Evolutionary conservation across 2,888 invertebrate genomes (phyloP).

Genomic region (Eilema caniola): DNA sequence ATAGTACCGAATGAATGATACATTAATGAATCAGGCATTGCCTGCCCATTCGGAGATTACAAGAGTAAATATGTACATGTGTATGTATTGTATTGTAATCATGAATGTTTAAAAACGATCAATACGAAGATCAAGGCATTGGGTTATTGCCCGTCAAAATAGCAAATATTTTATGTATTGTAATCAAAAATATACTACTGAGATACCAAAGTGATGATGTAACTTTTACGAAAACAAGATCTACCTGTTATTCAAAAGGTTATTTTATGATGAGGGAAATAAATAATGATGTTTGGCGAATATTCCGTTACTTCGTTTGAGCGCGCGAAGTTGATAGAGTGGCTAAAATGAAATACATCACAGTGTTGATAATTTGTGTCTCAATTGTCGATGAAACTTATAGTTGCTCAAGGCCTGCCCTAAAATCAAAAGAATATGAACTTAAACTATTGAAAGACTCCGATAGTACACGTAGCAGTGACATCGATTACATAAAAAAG

Average conservation of each 20-base stretch:
- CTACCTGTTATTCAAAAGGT: not conserved
- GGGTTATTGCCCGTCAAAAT: not conserved
- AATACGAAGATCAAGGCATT: too few relatives aligned
- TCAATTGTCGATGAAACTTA: not conserved
- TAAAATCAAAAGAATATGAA: slow-evolving; percentile 1
- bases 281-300: not conserved
- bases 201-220: not conserved
- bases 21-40: too few relatives aligned
- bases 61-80: too few relatives aligned
- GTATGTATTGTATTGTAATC: too few relatives aligned
- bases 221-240: not conserved
- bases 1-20: too few relatives aligned
- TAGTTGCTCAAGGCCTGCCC: not conserved
- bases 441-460: not conserved
- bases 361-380: not conserved
- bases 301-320: not conserved
- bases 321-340: not conserved
- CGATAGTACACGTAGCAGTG: not conserved
- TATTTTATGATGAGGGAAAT: not conserved
- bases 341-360: not conserved
- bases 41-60: too few relatives aligned
- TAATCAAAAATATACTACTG: too few relatives aligned
- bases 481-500: not conserved
- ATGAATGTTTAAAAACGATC: too few relatives aligned
- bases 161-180: not conserved